Evolutionary conservation across 2,797 vertebrate genomes (phyloP).

Genomic region (Steatocranus sp.): DNA sequence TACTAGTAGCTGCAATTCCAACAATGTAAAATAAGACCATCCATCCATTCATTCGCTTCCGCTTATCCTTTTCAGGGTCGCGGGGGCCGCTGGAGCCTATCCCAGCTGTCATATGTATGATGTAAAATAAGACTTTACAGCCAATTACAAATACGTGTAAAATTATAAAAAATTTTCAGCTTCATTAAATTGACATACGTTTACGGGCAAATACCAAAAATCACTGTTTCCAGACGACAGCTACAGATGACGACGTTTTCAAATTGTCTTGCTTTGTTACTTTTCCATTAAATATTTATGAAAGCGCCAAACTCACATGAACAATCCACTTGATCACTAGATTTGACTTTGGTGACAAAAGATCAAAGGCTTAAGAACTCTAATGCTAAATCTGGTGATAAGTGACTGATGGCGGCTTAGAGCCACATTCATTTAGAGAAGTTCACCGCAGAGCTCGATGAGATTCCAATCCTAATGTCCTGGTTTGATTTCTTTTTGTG

Average conservation of each 20-base stretch:
- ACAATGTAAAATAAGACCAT: background rate
- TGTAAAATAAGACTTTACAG: background rate
- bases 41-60: background rate
- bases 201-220: background rate
- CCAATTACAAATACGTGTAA: background rate
- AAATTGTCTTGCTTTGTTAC: background rate
- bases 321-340: background rate
- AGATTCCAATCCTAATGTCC: background rate
- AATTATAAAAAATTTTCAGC: background rate
- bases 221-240: accelerated
- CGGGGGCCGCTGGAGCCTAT: accelerated
- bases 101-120: background rate
- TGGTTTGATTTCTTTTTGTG: background rate
- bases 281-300: background rate
- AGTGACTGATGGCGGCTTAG: background rate
- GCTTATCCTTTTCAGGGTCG: background rate
- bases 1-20: background rate
- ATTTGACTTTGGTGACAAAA: background rate
- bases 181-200: background rate
- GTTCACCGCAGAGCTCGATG: background rate
- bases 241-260: background rate
- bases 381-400: background rate
- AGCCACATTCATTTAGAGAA: background rate
- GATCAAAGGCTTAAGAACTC: background rate
- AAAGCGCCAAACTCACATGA: accelerated